Evolutionary conservation across 2,113 vertebrate genomes (phyloP).

Genomic region (Halichoeres trimaculatus): DNA sequence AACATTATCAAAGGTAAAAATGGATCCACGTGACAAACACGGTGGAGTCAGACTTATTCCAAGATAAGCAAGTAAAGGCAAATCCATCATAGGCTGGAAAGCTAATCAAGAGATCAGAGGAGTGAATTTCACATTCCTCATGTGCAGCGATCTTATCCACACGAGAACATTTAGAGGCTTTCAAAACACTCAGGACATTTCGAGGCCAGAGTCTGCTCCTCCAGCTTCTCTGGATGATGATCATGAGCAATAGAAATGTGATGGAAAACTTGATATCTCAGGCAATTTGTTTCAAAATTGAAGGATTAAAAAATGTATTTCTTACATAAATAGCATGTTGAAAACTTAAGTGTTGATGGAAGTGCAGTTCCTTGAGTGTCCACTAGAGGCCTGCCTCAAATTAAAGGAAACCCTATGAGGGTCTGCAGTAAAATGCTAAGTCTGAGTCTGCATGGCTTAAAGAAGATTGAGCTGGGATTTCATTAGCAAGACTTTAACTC

Average conservation of each 20-base stretch:
- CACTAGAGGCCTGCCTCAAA: no score
- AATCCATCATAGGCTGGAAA: not conserved
- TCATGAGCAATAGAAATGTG: not conserved
- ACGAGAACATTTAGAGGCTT: conserved; percentile 10
- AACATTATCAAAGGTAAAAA: not conserved
- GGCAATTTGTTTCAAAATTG: no score
- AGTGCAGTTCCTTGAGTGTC: no score
- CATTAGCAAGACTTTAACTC: conserved; percentile 24
- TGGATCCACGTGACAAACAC: not conserved
- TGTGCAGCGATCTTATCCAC: conserved; percentile 31
- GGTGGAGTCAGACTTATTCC: not conserved
- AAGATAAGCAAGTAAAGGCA: not conserved
- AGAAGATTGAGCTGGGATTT: conserved; percentile 2
- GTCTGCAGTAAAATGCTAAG: no score
- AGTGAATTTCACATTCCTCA: conserved; percentile 58
- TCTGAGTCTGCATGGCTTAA: not conserved
- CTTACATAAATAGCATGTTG: no score
- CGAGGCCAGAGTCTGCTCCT: not conserved
- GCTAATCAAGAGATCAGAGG: conserved; percentile 31
- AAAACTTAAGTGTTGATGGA: no score
- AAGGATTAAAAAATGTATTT: no score
- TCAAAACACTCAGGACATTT: no score
- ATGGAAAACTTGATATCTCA: not conserved
- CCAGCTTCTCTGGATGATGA: not conserved
- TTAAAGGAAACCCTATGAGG: no score